A percentile compares a stretch with the other conserved stretches of the same genome.
Evolutionary conservation across 2,888 invertebrate species (phyloP).

Genomic region (Leucophenga montana): DNA sequence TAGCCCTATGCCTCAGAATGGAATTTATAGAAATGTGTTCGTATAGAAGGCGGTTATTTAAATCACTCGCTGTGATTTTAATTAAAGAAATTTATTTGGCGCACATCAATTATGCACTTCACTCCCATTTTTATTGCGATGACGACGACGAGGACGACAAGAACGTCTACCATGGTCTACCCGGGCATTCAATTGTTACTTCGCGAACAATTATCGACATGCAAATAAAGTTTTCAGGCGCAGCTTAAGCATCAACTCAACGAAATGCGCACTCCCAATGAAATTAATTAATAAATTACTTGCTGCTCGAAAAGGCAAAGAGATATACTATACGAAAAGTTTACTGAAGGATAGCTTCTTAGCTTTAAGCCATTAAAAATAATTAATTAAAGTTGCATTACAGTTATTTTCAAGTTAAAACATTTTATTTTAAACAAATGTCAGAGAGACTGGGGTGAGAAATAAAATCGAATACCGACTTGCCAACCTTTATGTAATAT

Average conservation of each 20-base stretch:
- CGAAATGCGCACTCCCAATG: not conserved
- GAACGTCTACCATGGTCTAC: too few relatives aligned
- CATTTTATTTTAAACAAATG: too few relatives aligned
- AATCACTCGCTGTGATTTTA: conserved; percentile 65
- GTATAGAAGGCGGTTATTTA: conserved; percentile 51
- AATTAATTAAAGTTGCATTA: too few relatives aligned
- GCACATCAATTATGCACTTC: conserved; percentile 62
- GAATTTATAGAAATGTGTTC: conserved; percentile 42
- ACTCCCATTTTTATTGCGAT: conserved; percentile 36
- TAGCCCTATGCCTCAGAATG: conserved; percentile 60
- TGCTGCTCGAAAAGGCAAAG: not conserved
- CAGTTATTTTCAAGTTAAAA: too few relatives aligned
- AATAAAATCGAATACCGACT: too few relatives aligned
- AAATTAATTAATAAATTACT: conserved; percentile 25
- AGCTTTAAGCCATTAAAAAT: too few relatives aligned
- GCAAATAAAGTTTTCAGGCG: conserved; percentile 22
- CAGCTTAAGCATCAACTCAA: not conserved
- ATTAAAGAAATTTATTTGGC: conserved; percentile 65
- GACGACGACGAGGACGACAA: not conserved
- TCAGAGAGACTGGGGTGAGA: too few relatives aligned
- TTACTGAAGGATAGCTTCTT: too few relatives aligned
- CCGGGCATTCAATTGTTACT: conserved; percentile 23
- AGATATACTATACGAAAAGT: too few relatives aligned
- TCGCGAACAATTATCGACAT: conserved; percentile 39
- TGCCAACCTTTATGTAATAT: too few relatives aligned